These are phyloP conservation scores for Noctua fimbriata DNA, from an alignment of 2,888 invertebrate genomes.

Conservation along the genomic window DNA sequence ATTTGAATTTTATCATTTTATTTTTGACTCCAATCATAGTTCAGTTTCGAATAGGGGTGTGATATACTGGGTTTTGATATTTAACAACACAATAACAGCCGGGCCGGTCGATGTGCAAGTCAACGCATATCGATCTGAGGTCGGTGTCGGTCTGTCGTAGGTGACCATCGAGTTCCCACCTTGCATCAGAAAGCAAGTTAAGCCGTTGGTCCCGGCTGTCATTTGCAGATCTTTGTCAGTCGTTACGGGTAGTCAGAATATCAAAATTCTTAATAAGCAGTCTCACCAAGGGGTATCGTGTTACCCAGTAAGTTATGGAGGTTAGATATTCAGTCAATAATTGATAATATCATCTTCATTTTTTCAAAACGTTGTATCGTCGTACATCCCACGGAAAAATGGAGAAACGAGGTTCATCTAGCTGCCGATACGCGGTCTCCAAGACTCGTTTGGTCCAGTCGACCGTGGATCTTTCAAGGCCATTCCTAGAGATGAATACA, in stretches of 20 bases:
- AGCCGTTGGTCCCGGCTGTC: not conserved
- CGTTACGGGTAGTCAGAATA: not conserved
- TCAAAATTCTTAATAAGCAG: not conserved
- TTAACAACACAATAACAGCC: too few relatives aligned
- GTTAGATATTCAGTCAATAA: not conserved
- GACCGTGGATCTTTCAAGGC: not conserved
- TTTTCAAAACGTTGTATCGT: not conserved
- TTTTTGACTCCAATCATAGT: too few relatives aligned
- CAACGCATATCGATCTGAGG: too few relatives aligned
- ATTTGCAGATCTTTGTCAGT: not conserved
- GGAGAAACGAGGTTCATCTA: not conserved
- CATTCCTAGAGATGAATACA: not conserved
- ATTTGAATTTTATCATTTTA: too few relatives aligned
- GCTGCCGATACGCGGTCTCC: not conserved
- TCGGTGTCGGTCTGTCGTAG: too few relatives aligned
- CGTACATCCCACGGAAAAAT: not conserved
- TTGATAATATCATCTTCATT: too few relatives aligned
- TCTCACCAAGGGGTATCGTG: not conserved
- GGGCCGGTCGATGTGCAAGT: too few relatives aligned
- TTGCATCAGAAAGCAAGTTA: not conserved
- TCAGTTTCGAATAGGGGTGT: too few relatives aligned
- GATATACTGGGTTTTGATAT: too few relatives aligned
- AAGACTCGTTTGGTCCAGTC: not conserved
- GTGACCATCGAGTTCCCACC: too few relatives aligned
- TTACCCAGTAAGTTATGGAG: not conserved